Conservation (phyloP, 1,140 invertebrate species). For the Cherax destructor region DNA sequence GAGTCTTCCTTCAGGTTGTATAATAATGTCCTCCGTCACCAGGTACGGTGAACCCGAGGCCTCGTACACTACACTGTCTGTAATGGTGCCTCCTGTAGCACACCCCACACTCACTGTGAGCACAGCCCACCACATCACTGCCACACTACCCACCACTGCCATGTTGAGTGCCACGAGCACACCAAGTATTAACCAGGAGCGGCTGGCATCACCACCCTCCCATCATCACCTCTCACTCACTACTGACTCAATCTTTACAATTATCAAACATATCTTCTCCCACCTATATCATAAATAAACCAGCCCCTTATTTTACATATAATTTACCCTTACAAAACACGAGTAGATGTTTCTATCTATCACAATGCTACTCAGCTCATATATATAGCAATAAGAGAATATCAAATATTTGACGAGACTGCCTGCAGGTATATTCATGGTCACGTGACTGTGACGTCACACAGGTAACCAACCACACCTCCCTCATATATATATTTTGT, state of each 20-base stretch:
- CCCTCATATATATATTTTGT: too few species aligned
- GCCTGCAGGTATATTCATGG: conserved; percentile 4
- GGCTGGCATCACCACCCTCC: conserved; percentile 24
- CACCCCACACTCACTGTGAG: too few species aligned
- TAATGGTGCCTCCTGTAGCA: conserved; percentile 42
- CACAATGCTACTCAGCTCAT: background rate
- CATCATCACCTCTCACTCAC: conserved; percentile 20
- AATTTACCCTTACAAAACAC: too few species aligned
- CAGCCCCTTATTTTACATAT: too few species aligned
- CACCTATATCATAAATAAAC: too few species aligned
- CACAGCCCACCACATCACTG: conserved; percentile 46
- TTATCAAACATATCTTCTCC: background rate
- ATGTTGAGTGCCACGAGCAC: background rate
- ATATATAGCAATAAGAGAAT: background rate
- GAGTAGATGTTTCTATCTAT: background rate
- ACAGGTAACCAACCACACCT: conserved; percentile 7
- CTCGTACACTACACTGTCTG: conserved; percentile 47
- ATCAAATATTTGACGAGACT: background rate
- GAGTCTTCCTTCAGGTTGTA: conserved; percentile 84
- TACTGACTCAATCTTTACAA: conserved; percentile 2
- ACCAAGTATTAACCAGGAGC: background rate
- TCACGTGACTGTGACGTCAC: conserved; percentile 24
- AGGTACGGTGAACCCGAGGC: conserved; percentile 84
- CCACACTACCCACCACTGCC: conserved; percentile 2
- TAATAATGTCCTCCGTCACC: conserved; percentile 86